These are phyloP conservation scores for Sarcophaga caerulescens DNA, from an alignment of 2,888 invertebrate genomes.

Conservation along the genomic window DNA sequence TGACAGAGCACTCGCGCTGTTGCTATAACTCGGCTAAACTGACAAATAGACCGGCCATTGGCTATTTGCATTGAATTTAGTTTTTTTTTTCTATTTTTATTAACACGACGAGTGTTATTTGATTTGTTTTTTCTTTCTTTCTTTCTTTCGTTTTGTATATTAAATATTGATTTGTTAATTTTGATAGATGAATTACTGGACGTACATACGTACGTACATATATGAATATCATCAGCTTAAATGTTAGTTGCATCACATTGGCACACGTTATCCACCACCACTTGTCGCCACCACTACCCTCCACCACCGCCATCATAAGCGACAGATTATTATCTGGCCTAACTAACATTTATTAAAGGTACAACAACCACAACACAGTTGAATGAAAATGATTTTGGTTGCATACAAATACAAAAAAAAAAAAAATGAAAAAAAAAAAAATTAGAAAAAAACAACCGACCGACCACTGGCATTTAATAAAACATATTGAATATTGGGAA, in stretches of 20 bases:
- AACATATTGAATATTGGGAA: slow-evolving; percentile 39
- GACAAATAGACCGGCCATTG: slow-evolving; percentile 30
- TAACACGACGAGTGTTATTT: neutral
- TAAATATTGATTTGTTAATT: slow-evolving; percentile 54
- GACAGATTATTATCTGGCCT: slow-evolving; percentile 20
- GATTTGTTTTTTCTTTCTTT: neutral
- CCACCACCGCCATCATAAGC: neutral
- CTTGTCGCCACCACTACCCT: slow-evolving; percentile 54
- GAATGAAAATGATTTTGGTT: slow-evolving; percentile 35
- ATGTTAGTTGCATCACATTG: slow-evolving; percentile 67
- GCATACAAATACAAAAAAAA: neutral
- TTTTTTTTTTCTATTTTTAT: slow-evolving; percentile 7
- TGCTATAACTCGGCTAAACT: neutral
- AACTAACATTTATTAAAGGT: slow-evolving; percentile 52
- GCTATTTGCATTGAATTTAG: slow-evolving; percentile 8
- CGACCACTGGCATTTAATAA: slow-evolving; percentile 57
- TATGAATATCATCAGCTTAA: slow-evolving; percentile 48
- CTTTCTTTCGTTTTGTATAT: slow-evolving; percentile 22
- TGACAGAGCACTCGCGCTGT: neutral
- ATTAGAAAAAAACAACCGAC: neutral
- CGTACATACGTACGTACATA: neutral
- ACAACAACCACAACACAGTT: slow-evolving; percentile 48
- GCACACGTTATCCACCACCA: slow-evolving; percentile 55
- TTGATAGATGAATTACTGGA: slow-evolving; percentile 51
- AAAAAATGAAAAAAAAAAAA: slow-evolving; percentile 12